Conservation (phyloP, 2,113 vertebrate genomes). For the Rhinoptilus africanus region DNA sequence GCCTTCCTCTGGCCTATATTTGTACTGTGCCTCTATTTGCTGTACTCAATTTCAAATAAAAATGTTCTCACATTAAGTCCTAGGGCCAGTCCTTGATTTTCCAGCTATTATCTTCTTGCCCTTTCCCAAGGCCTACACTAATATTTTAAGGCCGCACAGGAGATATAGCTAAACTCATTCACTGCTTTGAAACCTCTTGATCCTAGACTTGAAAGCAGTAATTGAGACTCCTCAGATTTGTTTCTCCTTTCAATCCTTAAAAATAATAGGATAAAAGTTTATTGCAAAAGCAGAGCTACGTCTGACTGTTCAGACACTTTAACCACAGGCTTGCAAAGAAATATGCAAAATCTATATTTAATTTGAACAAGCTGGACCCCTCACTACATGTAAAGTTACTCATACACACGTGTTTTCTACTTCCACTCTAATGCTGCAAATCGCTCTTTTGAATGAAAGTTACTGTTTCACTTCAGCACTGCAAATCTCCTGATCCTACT, state of each 20-base stretch:
- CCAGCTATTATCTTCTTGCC: not conserved
- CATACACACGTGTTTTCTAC: not conserved
- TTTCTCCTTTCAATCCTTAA: not conserved
- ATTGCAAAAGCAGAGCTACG: not conserved
- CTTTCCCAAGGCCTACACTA: not conserved
- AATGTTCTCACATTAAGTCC: not conserved
- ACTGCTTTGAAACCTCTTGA: not conserved
- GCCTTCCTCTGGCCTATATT: not conserved
- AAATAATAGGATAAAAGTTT: not conserved
- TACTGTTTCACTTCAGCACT: not conserved
- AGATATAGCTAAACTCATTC: not conserved
- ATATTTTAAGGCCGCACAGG: not conserved
- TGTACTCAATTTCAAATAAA: not conserved
- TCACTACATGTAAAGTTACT: not conserved
- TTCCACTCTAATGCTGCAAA: not conserved
- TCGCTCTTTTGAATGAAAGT: not conserved
- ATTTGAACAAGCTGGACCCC: not conserved
- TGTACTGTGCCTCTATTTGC: not conserved
- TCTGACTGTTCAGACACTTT: not conserved
- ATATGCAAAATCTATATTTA: not conserved
- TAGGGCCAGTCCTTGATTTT: slow-evolving; percentile 26
- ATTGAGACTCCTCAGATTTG: not conserved
- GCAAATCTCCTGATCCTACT: not conserved
- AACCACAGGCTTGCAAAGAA: not conserved
- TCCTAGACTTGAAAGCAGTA: not conserved